Evolutionary conservation across 2,113 vertebrate genomes (phyloP), one percentile per base, ranked within the genome.

Genomic region (Catharus minimus): DNA sequence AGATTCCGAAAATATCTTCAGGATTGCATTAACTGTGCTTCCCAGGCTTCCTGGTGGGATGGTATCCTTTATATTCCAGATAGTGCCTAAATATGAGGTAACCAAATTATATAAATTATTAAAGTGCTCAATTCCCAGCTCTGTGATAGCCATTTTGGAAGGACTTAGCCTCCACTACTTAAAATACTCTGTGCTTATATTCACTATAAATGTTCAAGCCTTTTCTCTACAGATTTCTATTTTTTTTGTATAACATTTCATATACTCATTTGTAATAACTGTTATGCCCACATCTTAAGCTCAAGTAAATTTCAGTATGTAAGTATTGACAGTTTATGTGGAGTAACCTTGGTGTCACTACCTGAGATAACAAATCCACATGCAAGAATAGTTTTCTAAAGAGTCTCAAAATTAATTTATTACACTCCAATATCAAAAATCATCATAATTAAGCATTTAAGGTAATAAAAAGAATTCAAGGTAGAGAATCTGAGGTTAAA

Each of bases 21-120:
- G 95, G 83, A 99, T 96, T 26, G 98, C 98, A n/a, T 96, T 98
- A 75, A 99, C 96, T 5, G 96, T 98, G 94, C 98, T 97, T 53
- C 99, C 98, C 94, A 99, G 98, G 82, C 97, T 98, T 58, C 97
- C 97, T 13, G 96, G 90, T 27, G 99, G 98, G 52, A 99, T 95
- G 47, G 97, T 90, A 53, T 95, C 97, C 95, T 99, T 99, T 93
- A 99, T 93, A 93, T 99, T 99, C 99, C 99, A 99, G 56, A 99
- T 30, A 44, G 97, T 97, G 28, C 98, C 98, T 98, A 88, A 75
- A 75, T 9, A 65, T 5, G 20, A 74, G 30, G 64, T 3, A 95
- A 69, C 11, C 41, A 33, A 88, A 52, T 82, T 13, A 65, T 1
- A 43, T 28, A 36, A 52, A 69, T 78, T 23, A 62, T 46, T 78